Conservation (phyloP, 2,113 vertebrate species). For the Cariama cristata region DNA sequence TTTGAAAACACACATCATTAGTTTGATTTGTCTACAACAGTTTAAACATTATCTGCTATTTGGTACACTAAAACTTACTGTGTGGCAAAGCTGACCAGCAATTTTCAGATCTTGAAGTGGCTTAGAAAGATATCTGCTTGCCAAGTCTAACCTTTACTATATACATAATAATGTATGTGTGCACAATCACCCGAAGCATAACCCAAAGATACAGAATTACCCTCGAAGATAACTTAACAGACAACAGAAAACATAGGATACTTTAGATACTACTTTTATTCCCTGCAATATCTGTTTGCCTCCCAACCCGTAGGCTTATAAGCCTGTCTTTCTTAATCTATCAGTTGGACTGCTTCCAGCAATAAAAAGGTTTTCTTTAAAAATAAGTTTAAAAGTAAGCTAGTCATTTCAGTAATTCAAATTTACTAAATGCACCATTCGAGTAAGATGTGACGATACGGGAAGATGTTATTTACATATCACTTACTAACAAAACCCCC, state of each 20-base stretch:
- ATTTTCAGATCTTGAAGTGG: neutral
- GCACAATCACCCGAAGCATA: neutral
- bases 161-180: fast-evolving
- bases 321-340: neutral
- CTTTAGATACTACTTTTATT: neutral
- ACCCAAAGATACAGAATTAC: neutral
- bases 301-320: fast-evolving
- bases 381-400: neutral
- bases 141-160: neutral
- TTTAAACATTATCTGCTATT: neutral
- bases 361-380: neutral
- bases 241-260: neutral
- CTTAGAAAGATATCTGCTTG: neutral
- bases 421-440: neutral
- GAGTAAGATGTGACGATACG: neutral
- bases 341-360: neutral
- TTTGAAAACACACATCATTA: neutral
- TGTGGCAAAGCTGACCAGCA: neutral
- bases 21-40: neutral
- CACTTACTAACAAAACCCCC: neutral
- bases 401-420: neutral
- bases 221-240: neutral
- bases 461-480: neutral
- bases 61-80: neutral
- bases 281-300: neutral